Evolutionary conservation across 2,888 invertebrate species (phyloP), one percentile per base, ranked within the genome.

Genomic region (Apotomis betuletana): DNA sequence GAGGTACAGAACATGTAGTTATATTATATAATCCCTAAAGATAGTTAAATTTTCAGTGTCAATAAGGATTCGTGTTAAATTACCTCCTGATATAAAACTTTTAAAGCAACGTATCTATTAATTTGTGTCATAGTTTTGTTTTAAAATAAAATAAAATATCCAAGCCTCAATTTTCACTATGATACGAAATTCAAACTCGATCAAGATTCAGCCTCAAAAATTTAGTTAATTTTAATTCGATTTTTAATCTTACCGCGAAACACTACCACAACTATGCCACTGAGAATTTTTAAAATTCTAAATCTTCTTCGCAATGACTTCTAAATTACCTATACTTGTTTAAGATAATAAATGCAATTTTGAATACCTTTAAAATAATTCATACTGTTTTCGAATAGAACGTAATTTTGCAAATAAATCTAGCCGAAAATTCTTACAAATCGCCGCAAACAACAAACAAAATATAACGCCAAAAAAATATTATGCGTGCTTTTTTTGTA

Each of bases 201-300:
- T 59, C 41, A 59, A 68, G 51, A 68, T 63, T 70, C 68, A 72
- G 68, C 72, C 72, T 72, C 73, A 73, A 60, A 27, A 55, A 54
- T 61, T 46, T 64, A 51, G 54, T 57, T 41, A 63, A 36, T 60
- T 51, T 61, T 65, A 60, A 70, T 70, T 70, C 70, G 70, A 78
- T 71, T 73, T 71, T 65, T 65, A 70, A 70, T 72, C 74, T 72
- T 82, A 81, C 80, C 80, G 78, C 79, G 68, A 85, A 82, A 78
- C 75, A 71, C 85, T 85, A 85, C 85, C 80, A 83, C 74, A 62
- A 68, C 86, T 87, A 86, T 61, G 74, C 84, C 85, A 85, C 77
- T 76, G 87, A 88, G 87, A 88, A 83, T 85, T 86, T 82, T 81
- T 76, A 74, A 80, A 83, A 81, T 81, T 81, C 81, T 82, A 82